A percentile compares a stretch with the other conserved stretches of the same genome.
These are phyloP conservation scores for Cyclophora albipunctata DNA, from an alignment of 2,888 invertebrate species.

Conservation along the genomic window DNA sequence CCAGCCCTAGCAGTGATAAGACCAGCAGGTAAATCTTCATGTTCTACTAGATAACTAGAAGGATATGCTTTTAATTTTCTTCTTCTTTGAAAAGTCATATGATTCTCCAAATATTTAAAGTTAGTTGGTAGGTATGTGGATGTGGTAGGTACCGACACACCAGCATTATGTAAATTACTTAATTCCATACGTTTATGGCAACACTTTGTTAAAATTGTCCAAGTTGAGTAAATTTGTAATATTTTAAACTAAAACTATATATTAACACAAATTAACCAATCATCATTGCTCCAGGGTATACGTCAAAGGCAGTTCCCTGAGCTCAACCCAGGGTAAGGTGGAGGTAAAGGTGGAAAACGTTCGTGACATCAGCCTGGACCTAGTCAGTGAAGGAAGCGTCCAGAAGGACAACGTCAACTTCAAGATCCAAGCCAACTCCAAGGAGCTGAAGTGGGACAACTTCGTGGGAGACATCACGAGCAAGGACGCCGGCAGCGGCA, in stretches of 20 bases:
- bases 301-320: conserved; percentile 55
- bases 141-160: no score
- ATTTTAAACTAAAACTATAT: no score
- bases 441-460: conserved; percentile 78
- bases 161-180: no score
- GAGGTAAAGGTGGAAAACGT: conserved; percentile 72
- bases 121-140: no score
- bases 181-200: no score
- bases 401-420: conserved; percentile 80
- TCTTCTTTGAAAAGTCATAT: no score
- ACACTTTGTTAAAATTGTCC: no score
- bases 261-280: neutral
- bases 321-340: conserved; percentile 76
- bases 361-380: conserved; percentile 69
- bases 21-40: conserved; percentile 39
- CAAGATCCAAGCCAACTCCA: conserved; percentile 77
- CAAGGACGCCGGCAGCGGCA: conserved; percentile 75
- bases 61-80: no score
- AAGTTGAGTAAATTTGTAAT: no score
- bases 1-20: conserved; percentile 60
- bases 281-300: conserved; percentile 35
- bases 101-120: no score
- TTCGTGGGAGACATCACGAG: conserved; percentile 78
- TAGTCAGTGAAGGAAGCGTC: conserved; percentile 70
- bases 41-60: no score